Evolutionary conservation across 2,888 invertebrate species (phyloP).

Genomic region (Sicus ferrugineus): DNA sequence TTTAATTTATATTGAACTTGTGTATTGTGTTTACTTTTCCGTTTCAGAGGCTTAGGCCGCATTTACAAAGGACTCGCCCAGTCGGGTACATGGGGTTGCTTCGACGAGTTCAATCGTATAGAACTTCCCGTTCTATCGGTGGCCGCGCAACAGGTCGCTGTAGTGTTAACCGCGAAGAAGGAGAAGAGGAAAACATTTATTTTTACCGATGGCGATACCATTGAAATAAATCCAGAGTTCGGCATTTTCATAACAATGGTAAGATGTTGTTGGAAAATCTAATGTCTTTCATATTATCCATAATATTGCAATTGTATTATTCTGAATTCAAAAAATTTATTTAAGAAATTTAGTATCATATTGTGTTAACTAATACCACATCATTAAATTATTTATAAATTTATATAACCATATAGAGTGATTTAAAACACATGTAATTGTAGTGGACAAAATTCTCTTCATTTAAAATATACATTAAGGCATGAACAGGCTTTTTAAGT

Average conservation of each 20-base stretch:
- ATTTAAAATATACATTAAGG: too few relatives aligned
- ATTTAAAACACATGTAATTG: too few relatives aligned
- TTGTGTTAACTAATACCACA: too few relatives aligned
- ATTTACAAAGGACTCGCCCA: constrained; percentile 96
- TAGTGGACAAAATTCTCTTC: too few relatives aligned
- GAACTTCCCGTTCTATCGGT: constrained; percentile 93
- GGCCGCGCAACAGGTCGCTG: constrained; percentile 96
- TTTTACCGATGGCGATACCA: constrained; percentile 93
- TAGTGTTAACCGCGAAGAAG: constrained; percentile 89
- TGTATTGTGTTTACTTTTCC: neutral
- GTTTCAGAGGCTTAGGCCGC: constrained; percentile 82
- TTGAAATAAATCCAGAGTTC: constrained; percentile 93
- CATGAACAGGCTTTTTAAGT: too few relatives aligned
- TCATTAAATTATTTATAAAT: too few relatives aligned
- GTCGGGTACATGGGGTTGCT: constrained; percentile 97
- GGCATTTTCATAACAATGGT: constrained; percentile 99
- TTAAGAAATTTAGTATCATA: too few relatives aligned
- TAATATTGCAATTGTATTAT: too few relatives aligned
- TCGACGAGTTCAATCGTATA: constrained; percentile 96
- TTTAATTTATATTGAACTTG: neutral
- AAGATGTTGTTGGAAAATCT: too few relatives aligned
- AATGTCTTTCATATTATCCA: too few relatives aligned
- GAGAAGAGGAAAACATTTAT: constrained; percentile 90
- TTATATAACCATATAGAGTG: too few relatives aligned
- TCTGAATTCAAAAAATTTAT: too few relatives aligned